Evolutionary conservation across 2,888 invertebrate species (phyloP).

Genomic region (Nomada ruficornis): DNA sequence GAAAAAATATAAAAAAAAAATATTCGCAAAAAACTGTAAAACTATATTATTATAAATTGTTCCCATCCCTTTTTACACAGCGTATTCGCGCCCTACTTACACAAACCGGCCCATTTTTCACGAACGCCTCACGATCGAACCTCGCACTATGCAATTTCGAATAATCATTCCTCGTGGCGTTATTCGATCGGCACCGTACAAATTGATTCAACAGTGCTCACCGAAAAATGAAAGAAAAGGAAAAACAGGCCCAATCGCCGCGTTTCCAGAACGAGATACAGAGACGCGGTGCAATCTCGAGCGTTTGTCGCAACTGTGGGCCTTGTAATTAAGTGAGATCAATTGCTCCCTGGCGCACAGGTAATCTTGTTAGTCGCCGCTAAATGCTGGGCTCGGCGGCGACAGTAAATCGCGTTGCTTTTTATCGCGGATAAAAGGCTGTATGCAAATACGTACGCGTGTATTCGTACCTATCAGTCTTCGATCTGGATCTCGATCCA

Average conservation of each 20-base stretch:
- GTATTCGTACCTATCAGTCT: constrained; percentile 17
- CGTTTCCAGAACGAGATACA: constrained; percentile 31
- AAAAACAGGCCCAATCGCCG: not conserved
- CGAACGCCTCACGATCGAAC: no score
- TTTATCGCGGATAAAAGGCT: constrained; percentile 41
- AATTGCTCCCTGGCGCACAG: constrained; percentile 56
- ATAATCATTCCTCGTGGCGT: not conserved
- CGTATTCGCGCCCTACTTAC: not conserved
- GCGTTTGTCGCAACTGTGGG: constrained; percentile 54
- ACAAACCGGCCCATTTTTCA: not conserved
- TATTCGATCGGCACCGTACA: not conserved
- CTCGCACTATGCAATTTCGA: not conserved
- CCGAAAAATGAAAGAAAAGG: not conserved
- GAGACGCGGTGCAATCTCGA: constrained; percentile 43
- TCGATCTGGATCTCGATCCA: not conserved
- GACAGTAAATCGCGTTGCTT: constrained; percentile 52
- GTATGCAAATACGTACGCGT: constrained; percentile 48
- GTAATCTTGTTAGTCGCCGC: constrained; percentile 64
- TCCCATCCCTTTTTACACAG: not conserved
- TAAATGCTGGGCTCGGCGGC: constrained; percentile 53
- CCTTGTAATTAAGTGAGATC: constrained; percentile 65
- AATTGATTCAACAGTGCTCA: constrained; percentile 14
- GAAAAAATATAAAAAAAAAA: no score
- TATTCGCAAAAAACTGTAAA: no score
- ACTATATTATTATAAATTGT: not conserved